Evolutionary conservation across 2,797 vertebrate genomes (phyloP), one percentile per base, ranked within the genome.

Genomic region (Sebastes taczanowskii): DNA sequence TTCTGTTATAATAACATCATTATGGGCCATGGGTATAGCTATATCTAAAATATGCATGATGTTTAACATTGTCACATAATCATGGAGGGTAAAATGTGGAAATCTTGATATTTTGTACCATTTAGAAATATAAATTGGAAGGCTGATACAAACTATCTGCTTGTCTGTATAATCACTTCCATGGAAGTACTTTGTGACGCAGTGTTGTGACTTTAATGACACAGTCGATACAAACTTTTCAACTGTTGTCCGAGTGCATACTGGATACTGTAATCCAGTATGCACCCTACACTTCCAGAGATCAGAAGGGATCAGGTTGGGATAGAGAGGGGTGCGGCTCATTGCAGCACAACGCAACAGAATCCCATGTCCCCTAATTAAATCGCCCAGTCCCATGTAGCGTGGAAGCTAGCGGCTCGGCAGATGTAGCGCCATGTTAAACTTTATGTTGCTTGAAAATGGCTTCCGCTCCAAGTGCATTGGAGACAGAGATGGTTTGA

Each of bases 391-490:
- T 96, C 96, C 95, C 91, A 59, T 96, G 97, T 97, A 97, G 92
- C 91, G 91, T 94, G 88, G 96, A 97, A 97, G 96, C 97, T 96
- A 95, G 96, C 94, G 95, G 96, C 96, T 97, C 96, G 96, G 97
- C 97, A 98, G 97, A 98, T 97, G 97, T 97, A 97, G 95, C 90
- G 95, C 95, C 95, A 96, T 97, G 98, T 99, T 98, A 98, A 99
- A 98, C 96, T 98, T 99, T 98, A 98, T 98, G 98, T 97, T 95
- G 97, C 96, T 97, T 97, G 97, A 97, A 99, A 98, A 97, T 96
- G 97, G 96, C 95, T 97, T 97, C 96, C 94, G 96, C 97, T 97
- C 96, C 95, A 95, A 96, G 96, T 97, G 97, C 96, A 95, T 98
- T 97, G 87, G 91, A 97, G 96, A 96, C 96, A 93, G 96, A 96